Percentiles rank a stretch among this genome's conserved stretches.
Conservation (phyloP, 2,797 vertebrate species). For the Lagorchestes hirsutus region DNA sequence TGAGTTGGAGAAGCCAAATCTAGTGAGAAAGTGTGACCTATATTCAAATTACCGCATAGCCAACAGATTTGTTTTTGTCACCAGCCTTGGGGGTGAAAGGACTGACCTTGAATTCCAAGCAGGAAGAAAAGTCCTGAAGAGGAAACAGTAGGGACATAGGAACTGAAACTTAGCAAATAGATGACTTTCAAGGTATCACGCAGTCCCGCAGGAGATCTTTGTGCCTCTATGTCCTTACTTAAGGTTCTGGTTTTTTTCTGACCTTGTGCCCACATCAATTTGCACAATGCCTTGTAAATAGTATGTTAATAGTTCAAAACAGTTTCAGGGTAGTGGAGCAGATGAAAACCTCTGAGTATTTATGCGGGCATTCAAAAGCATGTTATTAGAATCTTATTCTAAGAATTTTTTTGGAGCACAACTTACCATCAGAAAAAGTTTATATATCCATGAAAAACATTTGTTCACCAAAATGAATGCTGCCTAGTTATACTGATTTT, state of each 20-base stretch:
- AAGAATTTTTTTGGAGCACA: neutral
- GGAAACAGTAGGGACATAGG: neutral
- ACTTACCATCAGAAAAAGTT: neutral
- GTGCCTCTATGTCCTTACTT: neutral
- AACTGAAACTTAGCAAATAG: neutral
- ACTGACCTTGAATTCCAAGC: neutral
- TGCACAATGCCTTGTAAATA: neutral
- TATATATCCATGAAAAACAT: neutral
- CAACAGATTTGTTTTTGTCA: too few species aligned
- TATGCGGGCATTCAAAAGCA: neutral
- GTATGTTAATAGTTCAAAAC: neutral
- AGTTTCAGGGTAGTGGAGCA: neutral
- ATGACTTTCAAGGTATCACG: neutral
- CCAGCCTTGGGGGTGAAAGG: too few species aligned
- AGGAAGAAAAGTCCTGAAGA: neutral
- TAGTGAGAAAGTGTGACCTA: too few species aligned
- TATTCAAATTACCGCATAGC: too few species aligned
- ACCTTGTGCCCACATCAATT: neutral
- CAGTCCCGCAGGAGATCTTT: neutral
- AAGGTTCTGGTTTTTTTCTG: neutral
- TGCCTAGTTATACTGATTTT: slow-evolving; percentile 12
- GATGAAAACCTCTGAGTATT: neutral
- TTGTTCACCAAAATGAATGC: neutral
- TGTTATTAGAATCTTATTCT: slow-evolving; percentile 23
- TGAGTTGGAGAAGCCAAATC: too few species aligned